phyloP scores from a whole-genome alignment of 2,797 vertebrate genomes.

The Anabacerthia variegaticeps region DNA sequence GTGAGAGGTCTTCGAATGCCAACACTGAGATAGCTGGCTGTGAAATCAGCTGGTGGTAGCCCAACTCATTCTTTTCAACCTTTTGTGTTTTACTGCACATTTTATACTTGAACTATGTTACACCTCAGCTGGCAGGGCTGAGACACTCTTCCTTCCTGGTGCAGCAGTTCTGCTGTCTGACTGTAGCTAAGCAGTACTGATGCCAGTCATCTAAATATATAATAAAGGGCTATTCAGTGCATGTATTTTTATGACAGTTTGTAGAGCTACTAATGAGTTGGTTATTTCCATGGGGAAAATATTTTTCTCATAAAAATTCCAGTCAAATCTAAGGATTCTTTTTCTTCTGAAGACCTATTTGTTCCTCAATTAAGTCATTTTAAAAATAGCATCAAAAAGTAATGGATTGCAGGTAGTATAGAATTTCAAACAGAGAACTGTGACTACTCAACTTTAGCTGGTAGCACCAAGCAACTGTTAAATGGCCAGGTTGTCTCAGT shows the following conservation, averaged over 20 bases:
- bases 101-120: neutral
- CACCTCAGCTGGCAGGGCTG: neutral
- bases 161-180: neutral
- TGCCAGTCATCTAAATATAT: neutral
- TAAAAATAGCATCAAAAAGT: neutral
- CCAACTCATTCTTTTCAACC: neutral
- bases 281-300: neutral
- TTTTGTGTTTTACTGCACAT: neutral
- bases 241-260: neutral
- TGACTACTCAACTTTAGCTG: neutral
- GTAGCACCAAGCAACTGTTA: neutral
- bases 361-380: neutral
- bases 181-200: neutral
- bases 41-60: neutral
- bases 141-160: neutral
- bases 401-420: neutral
- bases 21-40: too few species aligned
- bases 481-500: neutral
- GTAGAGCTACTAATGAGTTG: neutral
- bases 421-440: neutral
- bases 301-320: neutral
- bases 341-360: neutral
- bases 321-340: neutral
- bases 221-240: neutral
- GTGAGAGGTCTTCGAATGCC: neutral